phyloP scores from a whole-genome alignment of 1,140 invertebrate genomes.

The Drosophila carrolli region DNA sequence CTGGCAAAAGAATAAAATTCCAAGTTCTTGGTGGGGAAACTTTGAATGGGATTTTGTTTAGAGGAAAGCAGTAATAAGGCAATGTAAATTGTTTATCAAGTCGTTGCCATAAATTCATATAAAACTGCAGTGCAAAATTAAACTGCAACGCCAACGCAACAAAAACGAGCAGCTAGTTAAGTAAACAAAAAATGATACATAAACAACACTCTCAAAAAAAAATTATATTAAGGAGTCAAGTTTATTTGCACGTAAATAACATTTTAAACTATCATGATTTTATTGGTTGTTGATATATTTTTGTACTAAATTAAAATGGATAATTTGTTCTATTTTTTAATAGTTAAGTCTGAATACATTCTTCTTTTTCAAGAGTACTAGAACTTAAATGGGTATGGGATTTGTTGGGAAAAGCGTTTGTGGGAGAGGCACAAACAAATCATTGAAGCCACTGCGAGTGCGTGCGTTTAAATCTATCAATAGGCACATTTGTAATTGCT shows the following conservation, averaged over 20 bases:
- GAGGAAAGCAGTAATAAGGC: background rate
- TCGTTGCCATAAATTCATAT: constrained; percentile 51
- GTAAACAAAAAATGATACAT: constrained; percentile 33
- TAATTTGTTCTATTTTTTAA: no score
- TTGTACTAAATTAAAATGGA: no score
- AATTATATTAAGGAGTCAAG: background rate
- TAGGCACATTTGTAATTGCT: constrained; percentile 66
- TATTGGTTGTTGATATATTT: no score
- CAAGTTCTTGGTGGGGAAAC: background rate
- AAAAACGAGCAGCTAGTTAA: constrained; percentile 30
- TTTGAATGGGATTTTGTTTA: background rate
- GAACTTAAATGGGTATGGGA: background rate
- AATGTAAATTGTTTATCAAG: constrained; percentile 44
- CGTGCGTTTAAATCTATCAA: constrained; percentile 69
- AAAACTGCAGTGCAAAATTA: constrained; percentile 40
- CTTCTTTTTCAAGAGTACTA: background rate
- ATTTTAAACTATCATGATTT: no score
- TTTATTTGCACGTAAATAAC: background rate
- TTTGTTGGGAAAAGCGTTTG: constrained; percentile 19
- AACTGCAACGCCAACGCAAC: constrained; percentile 55
- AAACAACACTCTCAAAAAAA: constrained; percentile 12
- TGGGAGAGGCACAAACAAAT: constrained; percentile 55
- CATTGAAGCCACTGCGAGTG: constrained; percentile 40
- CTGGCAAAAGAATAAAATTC: constrained; percentile 17
- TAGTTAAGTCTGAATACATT: no score